These are phyloP conservation scores for Eidolon dupreanum DNA, from an alignment of 2,797 vertebrate species.

Conservation along the genomic window DNA sequence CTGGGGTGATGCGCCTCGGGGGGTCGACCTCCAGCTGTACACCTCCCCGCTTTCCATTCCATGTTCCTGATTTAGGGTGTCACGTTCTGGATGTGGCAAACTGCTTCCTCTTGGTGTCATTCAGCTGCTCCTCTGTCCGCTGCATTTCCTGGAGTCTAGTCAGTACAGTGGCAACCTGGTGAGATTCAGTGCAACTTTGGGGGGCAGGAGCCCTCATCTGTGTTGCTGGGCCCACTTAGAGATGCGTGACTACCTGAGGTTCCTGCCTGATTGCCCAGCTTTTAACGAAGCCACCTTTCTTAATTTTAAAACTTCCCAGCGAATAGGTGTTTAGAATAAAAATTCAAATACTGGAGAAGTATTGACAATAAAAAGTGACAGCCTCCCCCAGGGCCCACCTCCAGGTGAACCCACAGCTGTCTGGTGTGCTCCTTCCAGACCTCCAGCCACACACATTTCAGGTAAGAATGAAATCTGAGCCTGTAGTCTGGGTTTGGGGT, in stretches of 20 bases:
- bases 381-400: background rate
- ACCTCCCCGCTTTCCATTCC: background rate
- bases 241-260: background rate
- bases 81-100: background rate
- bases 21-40: background rate
- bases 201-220: background rate
- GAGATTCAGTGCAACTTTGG: background rate
- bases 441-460: background rate
- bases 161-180: background rate
- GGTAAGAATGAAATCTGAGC: background rate
- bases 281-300: background rate
- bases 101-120: background rate
- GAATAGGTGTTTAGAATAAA: background rate
- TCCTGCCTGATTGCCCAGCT: background rate
- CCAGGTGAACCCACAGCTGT: background rate
- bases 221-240: background rate
- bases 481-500: background rate
- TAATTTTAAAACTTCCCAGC: background rate
- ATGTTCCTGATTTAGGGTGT: background rate
- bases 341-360: background rate
- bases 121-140: background rate
- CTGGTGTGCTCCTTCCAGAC: background rate
- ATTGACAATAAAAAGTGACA: background rate
- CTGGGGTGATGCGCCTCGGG: background rate
- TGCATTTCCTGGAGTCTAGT: background rate